phyloP scores from a whole-genome alignment of 35 echinoderm and acorn worm species.

The Diadema setosum region DNA sequence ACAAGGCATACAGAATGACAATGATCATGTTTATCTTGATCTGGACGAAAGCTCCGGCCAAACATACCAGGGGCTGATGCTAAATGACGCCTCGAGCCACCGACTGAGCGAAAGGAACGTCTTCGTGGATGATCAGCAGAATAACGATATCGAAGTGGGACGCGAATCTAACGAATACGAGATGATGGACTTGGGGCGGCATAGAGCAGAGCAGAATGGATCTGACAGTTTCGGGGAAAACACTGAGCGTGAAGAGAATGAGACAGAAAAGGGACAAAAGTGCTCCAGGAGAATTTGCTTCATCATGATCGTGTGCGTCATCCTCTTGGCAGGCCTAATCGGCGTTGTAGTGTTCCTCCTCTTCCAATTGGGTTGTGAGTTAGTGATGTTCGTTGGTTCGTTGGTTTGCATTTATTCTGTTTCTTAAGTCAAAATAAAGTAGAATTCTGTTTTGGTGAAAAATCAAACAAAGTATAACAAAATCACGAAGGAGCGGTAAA shows the following conservation, averaged over 20 bases:
- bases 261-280: not conserved
- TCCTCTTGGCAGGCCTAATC: not conserved
- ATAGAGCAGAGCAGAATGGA: not conserved
- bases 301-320: not conserved
- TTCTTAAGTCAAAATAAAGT: no score
- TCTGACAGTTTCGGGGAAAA: not conserved
- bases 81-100: not conserved
- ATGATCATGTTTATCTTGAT: not conserved
- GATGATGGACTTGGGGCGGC: not conserved
- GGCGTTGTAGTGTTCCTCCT: not conserved
- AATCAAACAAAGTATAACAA: no score
- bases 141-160: not conserved
- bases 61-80: not conserved
- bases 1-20: not conserved
- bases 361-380: not conserved
- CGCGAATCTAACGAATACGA: not conserved
- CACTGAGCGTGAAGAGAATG: not conserved
- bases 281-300: not conserved
- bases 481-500: no score
- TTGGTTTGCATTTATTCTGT: no score
- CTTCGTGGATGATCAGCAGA: not conserved
- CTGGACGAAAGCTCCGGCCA: not conserved
- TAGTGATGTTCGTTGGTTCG: no score
- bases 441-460: no score
- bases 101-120: not conserved